Base-by-base conservation (phyloP, 2,113 vertebrate species). In the Calidris pygmaea region DNA sequence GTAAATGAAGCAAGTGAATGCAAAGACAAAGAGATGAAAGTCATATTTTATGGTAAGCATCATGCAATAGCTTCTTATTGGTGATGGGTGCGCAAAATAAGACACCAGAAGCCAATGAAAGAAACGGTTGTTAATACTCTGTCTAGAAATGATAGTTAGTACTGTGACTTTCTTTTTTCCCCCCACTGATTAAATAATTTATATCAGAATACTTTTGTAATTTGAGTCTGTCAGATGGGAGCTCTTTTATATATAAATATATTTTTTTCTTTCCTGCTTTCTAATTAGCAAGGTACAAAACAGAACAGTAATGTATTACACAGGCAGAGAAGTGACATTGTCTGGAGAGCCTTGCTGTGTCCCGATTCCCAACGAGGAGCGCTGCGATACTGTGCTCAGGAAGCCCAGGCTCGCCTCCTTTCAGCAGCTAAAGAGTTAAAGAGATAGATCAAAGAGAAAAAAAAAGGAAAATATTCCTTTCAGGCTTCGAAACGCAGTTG, bases 21-120 rank as follows among this genome's bases (percentile, higher is more conserved):
- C 94, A 89, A 97, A 97, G 95, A 94, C 95, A 98, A 96, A 97
- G 90, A 98, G 95, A 97, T 97, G 97, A 97, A 97, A 98, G 96
- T 96, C 86, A 92, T 95, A 95, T 92, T 96, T 97, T 96, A 95
- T 97, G 96, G 95, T 97, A 96, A 96, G 87, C 94, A 95, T 97
- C 96, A 93, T 95, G 58, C 85, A 94, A 89, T 76, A 94, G 87
- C 50, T 97, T 96, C 96, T 97, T 88, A 97, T 96, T 96, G 95
- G 96, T 97, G 94, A 96, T 96, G 87, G 89, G 85, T 95, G 82
- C 0, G 1, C 79, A 96, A 96, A 97, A 97, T 85, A 84, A 97
- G 95, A 97, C 95, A 96, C 91, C 81, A 96, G 73, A 97, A 97
- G 85, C 96, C 97, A 97, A 97, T 97, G 89, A 96, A 97, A 97